phyloP scores from a whole-genome alignment of 1,140 invertebrate genomes.

The Musca vetustissima region DNA sequence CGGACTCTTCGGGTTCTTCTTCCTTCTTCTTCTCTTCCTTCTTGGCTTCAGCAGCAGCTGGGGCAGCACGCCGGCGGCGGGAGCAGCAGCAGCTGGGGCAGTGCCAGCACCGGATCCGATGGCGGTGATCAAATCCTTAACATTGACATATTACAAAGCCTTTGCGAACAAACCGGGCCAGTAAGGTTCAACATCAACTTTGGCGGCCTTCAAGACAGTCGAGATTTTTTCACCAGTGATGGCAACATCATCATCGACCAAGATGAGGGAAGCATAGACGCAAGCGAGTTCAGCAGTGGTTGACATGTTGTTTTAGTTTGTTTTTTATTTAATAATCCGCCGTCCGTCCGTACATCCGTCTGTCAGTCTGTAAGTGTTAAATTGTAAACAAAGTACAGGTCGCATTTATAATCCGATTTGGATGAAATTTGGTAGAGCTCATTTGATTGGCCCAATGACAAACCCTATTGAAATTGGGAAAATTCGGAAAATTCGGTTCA shows the following conservation, averaged over 20 bases:
- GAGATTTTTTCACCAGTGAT: constrained; percentile 83
- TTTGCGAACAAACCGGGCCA: constrained; percentile 99
- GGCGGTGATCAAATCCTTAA: constrained; percentile 93
- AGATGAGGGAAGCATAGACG: background rate
- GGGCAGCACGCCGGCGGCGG: constrained; percentile 61
- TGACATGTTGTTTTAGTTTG: no score
- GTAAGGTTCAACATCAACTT: constrained; percentile 96
- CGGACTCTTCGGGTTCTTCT: background rate
- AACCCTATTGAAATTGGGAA: no score
- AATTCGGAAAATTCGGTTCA: no score
- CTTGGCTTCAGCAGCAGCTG: constrained; percentile 68
- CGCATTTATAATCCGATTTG: no score
- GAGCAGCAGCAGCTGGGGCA: constrained; percentile 72
- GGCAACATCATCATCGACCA: no score
- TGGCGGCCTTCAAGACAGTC: constrained; percentile 95
- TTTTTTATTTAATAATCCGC: no score
- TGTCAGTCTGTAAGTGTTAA: no score
- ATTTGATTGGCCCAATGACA: no score
- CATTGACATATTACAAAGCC: constrained; percentile 90
- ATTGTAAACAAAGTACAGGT: no score
- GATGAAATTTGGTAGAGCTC: no score
- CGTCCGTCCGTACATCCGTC: no score
- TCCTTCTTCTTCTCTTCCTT: constrained; percentile 70
- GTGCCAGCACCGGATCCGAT: constrained; percentile 90
- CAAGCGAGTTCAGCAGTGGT: background rate